Evolutionary conservation across 1,140 invertebrate species (phyloP).

Genomic region (Drosophila sechellia): DNA sequence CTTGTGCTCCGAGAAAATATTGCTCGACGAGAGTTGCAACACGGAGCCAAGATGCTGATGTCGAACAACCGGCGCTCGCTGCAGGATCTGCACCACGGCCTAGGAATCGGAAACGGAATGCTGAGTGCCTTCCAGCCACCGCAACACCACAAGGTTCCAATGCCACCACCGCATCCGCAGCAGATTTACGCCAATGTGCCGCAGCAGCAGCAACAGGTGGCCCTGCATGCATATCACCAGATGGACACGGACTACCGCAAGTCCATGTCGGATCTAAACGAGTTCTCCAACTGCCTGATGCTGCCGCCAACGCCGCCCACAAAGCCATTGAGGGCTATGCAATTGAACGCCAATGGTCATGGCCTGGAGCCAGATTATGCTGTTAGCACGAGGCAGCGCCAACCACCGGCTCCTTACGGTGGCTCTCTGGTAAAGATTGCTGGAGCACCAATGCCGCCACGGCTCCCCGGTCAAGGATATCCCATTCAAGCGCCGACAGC

Average conservation of each 20-base stretch:
- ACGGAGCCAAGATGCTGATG: slow-evolving; percentile 84
- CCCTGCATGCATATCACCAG: slow-evolving; percentile 68
- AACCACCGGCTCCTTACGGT: slow-evolving; percentile 46
- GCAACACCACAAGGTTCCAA: slow-evolving; percentile 29
- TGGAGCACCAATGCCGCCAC: slow-evolving; percentile 30
- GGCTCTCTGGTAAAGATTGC: slow-evolving; percentile 79
- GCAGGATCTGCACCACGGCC: slow-evolving; percentile 86
- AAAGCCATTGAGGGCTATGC: slow-evolving; percentile 82
- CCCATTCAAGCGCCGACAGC: slow-evolving; percentile 41
- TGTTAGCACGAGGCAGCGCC: slow-evolving; percentile 58
- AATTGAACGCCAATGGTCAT: slow-evolving; percentile 51
- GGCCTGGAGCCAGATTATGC: slow-evolving; percentile 65
- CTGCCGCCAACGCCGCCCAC: slow-evolving; percentile 73
- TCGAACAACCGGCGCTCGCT: slow-evolving; percentile 86
- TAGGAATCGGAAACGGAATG: slow-evolving; percentile 73
- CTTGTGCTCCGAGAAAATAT: slow-evolving; percentile 87
- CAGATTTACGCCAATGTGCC: slow-evolving; percentile 66
- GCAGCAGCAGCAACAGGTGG: slow-evolving; percentile 58
- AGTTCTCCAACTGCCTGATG: slow-evolving; percentile 78
- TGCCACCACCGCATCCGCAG: slow-evolving; percentile 55
- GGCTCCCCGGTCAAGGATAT: slow-evolving; percentile 14
- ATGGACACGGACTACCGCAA: slow-evolving; percentile 85
- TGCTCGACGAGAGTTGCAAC: slow-evolving; percentile 85
- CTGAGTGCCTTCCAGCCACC: slow-evolving; percentile 69
- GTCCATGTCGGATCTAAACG: slow-evolving; percentile 86